A percentile compares a stretch with the other conserved stretches of the same genome.
These are phyloP conservation scores for Caenorhabditis virilis DNA, from an alignment of 2,888 invertebrate genomes.

Conservation along the genomic window DNA sequence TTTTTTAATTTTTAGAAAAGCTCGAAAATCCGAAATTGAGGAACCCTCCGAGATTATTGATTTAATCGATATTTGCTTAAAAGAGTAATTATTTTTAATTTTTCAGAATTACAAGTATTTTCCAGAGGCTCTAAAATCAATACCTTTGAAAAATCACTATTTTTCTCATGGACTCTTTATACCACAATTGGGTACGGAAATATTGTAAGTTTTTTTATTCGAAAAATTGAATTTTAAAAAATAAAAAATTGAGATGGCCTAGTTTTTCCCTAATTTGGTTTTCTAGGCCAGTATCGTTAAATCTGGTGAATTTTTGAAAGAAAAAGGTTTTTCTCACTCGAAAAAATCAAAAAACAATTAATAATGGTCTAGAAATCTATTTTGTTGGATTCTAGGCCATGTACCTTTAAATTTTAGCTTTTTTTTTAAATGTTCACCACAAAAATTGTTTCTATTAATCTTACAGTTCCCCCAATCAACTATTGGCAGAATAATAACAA, in stretches of 20 bases:
- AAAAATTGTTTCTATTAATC: no score
- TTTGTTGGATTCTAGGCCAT: no score
- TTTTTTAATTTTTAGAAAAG: background rate
- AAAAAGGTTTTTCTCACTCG: no score
- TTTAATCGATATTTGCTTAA: background rate
- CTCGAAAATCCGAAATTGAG: background rate
- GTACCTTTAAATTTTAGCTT: no score
- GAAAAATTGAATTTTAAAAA: no score
- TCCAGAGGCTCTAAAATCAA: slow-evolving; percentile 12
- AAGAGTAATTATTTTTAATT: background rate
- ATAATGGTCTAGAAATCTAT: no score
- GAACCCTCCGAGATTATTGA: background rate
- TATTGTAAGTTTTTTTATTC: slow-evolving; percentile 7
- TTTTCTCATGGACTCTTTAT: slow-evolving; percentile 28
- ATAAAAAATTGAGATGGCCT: no score
- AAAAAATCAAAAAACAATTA: no score
- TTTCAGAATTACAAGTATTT: background rate
- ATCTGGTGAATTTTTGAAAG: no score
- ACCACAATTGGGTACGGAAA: slow-evolving; percentile 30
- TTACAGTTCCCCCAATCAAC: slow-evolving; percentile 20
- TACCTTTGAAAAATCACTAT: slow-evolving; percentile 12
- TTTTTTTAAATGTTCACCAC: no score
- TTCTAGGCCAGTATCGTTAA: no score
- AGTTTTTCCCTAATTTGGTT: no score
- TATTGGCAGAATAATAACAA: slow-evolving; percentile 7